Evolutionary conservation across 92 coral and sea anemone species (phyloP).

Genomic region (Hydrozoanthus gracilis): DNA sequence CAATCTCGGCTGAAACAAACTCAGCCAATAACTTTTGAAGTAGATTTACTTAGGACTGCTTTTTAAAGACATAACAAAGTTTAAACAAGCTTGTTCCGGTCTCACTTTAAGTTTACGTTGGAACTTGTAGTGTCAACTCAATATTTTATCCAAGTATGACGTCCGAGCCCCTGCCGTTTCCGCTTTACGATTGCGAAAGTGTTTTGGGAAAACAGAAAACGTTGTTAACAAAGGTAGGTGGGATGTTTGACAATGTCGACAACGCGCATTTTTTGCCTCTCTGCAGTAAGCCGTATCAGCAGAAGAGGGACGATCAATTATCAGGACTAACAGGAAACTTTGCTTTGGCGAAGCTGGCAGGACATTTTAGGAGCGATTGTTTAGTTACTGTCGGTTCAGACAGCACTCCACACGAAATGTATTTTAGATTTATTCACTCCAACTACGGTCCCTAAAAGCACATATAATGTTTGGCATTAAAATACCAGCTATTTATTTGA

Average conservation of each 20-base stretch:
- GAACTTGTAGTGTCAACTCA: conserved; percentile 14
- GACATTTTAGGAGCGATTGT: neutral
- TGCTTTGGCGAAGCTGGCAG: conserved; percentile 45
- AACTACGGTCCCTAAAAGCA: too few species aligned
- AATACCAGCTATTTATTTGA: too few species aligned
- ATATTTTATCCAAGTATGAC: conserved; percentile 20
- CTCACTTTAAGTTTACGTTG: neutral
- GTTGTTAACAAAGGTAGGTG: conserved; percentile 26
- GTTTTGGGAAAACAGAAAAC: conserved; percentile 33
- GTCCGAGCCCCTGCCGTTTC: conserved; percentile 10
- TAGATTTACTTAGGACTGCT: neutral
- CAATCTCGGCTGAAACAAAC: neutral
- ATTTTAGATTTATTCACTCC: too few species aligned
- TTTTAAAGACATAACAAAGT: neutral
- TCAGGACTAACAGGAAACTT: conserved; percentile 44
- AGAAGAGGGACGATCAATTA: conserved; percentile 20
- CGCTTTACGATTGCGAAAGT: conserved; percentile 26
- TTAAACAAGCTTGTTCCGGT: neutral
- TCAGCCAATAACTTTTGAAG: neutral
- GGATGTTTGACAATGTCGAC: conserved; percentile 28
- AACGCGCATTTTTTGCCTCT: conserved; percentile 16
- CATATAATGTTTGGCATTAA: too few species aligned
- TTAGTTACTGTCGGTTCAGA: neutral
- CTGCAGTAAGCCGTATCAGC: conserved; percentile 20
- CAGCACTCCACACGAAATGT: conserved; percentile 1